phyloP scores from a whole-genome alignment of 2,113 vertebrate genomes.

The Aegotheles bennettii region DNA sequence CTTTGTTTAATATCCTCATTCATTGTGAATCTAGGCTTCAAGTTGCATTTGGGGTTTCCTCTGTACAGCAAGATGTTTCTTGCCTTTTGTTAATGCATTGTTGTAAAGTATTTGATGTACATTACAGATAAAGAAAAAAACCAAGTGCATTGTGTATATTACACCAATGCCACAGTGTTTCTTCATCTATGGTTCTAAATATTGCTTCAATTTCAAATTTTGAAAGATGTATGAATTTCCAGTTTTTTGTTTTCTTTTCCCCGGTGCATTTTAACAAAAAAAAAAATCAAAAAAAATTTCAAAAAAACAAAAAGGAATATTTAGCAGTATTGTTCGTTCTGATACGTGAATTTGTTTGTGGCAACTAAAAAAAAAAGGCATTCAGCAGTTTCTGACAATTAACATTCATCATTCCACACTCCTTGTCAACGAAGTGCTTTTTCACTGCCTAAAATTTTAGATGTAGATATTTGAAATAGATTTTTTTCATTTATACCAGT shows the following conservation, averaged over 20 bases:
- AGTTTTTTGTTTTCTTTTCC: slow-evolving; percentile 76
- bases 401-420: slow-evolving; percentile 84
- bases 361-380: slow-evolving; percentile 80
- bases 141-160: slow-evolving; percentile 91
- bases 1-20: slow-evolving; percentile 81
- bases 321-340: slow-evolving; percentile 89
- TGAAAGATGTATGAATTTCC: slow-evolving; percentile 82
- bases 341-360: slow-evolving; percentile 89
- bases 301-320: slow-evolving; percentile 75
- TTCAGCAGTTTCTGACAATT: slow-evolving; percentile 82
- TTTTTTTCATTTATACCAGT: slow-evolving; percentile 86
- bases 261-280: slow-evolving; percentile 77
- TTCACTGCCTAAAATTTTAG: slow-evolving; percentile 98
- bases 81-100: slow-evolving; percentile 96
- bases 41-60: slow-evolving; percentile 85
- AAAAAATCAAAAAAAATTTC: slow-evolving; percentile 24
- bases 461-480: slow-evolving; percentile 92
- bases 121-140: slow-evolving; percentile 83
- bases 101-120: slow-evolving; percentile 99
- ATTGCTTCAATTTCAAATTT: slow-evolving; percentile 81
- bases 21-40: slow-evolving; percentile 86
- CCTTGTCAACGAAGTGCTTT: slow-evolving; percentile 91
- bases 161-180: slow-evolving; percentile 87
- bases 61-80: slow-evolving; percentile 83
- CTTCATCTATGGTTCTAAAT: slow-evolving; percentile 85